Percentiles rank a stretch among this genome's conserved stretches.
Conservation (phyloP, 2,888 invertebrate species). For the Lasioglossum villosulum region DNA sequence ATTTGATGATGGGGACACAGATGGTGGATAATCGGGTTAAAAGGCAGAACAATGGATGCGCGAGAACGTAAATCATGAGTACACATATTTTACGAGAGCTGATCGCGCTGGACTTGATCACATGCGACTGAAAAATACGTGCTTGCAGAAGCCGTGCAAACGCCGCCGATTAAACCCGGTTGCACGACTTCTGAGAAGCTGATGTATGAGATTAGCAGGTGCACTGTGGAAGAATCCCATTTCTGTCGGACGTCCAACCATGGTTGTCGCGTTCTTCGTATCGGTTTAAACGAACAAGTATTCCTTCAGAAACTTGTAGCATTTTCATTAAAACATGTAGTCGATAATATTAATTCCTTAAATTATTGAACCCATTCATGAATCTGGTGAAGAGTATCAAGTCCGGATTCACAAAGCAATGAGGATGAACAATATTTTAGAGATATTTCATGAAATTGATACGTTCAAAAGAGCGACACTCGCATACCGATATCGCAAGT, state of each 20-base stretch:
- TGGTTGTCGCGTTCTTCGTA: background rate
- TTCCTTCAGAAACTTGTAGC: background rate
- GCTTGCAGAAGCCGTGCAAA: slow-evolving; percentile 22
- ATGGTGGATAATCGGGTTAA: slow-evolving; percentile 41
- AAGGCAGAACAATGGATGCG: slow-evolving; percentile 31
- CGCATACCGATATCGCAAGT: background rate
- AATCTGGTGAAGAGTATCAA: background rate
- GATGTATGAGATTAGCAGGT: slow-evolving; percentile 24
- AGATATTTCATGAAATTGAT: background rate
- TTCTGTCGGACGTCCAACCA: slow-evolving; percentile 2
- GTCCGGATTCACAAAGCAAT: background rate
- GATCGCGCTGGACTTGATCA: background rate
- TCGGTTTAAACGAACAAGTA: background rate
- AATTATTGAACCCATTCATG: background rate
- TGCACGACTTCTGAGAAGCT: slow-evolving; percentile 18
- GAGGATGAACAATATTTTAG: background rate
- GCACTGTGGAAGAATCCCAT: slow-evolving; percentile 16
- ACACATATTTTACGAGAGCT: background rate
- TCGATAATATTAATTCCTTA: background rate
- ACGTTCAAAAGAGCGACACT: too few relatives aligned
- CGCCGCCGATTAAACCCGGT: background rate
- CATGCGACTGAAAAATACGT: slow-evolving; percentile 30
- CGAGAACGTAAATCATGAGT: slow-evolving; percentile 22
- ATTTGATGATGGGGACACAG: slow-evolving; percentile 64
- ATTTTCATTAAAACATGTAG: background rate